Evolutionary conservation across 2,888 invertebrate species (phyloP).

Genomic region (Scelioninae gen. 2): DNA sequence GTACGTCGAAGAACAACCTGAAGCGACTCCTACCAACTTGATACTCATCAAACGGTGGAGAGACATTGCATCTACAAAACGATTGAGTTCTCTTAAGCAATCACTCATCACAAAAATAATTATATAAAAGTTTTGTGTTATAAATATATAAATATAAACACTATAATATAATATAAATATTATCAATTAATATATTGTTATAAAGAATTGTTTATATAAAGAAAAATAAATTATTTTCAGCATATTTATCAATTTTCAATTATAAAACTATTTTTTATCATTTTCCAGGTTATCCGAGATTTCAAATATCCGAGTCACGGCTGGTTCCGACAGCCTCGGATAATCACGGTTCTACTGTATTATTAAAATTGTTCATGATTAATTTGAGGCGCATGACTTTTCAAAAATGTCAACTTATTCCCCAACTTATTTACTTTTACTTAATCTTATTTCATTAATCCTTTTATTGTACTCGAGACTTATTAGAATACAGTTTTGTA

Average conservation of each 20-base stretch:
- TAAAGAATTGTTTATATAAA: neutral
- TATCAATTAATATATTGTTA: constrained; percentile 16
- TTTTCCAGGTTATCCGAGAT: constrained; percentile 34
- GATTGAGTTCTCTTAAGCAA: constrained; percentile 19
- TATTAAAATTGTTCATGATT: no score
- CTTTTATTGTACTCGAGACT: no score
- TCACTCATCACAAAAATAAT: constrained; percentile 22
- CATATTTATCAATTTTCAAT: constrained; percentile 9
- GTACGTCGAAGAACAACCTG: constrained; percentile 38
- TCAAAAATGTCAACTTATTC: no score
- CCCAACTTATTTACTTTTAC: no score
- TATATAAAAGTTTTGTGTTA: constrained; percentile 12
- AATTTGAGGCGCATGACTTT: no score
- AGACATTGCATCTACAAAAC: constrained; percentile 33
- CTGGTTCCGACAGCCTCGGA: constrained; percentile 36
- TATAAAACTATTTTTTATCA: constrained; percentile 8
- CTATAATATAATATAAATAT: constrained; percentile 5
- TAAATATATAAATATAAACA: constrained; percentile 6
- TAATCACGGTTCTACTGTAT: constrained; percentile 36
- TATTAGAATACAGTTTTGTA: no score
- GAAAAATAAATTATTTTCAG: constrained; percentile 18
- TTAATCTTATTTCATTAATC: no score
- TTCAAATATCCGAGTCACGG: constrained; percentile 30
- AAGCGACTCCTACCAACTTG: constrained; percentile 29
- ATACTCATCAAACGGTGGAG: constrained; percentile 36